phyloP scores from a whole-genome alignment of 2,797 vertebrate genomes.

The Liasis olivaceus region DNA sequence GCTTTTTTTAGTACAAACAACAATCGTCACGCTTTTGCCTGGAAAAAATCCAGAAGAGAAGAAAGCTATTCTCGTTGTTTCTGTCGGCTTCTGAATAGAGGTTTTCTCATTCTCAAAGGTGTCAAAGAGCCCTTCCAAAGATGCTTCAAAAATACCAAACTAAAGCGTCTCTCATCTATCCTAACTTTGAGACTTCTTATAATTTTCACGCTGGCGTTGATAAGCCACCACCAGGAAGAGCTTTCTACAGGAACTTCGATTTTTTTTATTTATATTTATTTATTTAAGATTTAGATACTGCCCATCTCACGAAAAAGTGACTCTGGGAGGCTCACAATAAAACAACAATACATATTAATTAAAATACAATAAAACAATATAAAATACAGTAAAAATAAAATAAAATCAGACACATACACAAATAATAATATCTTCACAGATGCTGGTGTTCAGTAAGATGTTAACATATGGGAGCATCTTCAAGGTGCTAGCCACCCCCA shows the following conservation, averaged over 20 bases:
- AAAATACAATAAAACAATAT: too few species aligned
- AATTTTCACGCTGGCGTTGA: background rate
- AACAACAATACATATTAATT: too few species aligned
- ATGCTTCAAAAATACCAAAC: background rate
- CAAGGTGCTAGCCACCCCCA: too few species aligned
- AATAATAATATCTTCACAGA: too few species aligned
- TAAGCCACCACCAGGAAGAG: background rate
- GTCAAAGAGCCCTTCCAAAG: background rate
- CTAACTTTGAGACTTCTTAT: background rate
- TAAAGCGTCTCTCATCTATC: background rate
- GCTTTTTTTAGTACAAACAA: background rate
- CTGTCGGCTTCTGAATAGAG: background rate
- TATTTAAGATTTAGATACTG: too few species aligned
- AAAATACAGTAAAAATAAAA: too few species aligned
- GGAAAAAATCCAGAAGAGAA: background rate
- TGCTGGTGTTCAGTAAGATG: too few species aligned
- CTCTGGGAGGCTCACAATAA: too few species aligned
- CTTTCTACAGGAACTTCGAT: background rate
- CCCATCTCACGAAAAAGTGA: too few species aligned
- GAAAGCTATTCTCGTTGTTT: background rate
- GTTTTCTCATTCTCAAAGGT: background rate
- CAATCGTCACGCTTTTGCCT: background rate
- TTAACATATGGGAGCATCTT: too few species aligned
- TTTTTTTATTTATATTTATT: background rate
- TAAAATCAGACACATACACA: too few species aligned